A percentile compares a stretch with the other conserved stretches of the same genome.
Conservation (phyloP, 2,888 invertebrate species). For the Drosophila austrosaltans region DNA sequence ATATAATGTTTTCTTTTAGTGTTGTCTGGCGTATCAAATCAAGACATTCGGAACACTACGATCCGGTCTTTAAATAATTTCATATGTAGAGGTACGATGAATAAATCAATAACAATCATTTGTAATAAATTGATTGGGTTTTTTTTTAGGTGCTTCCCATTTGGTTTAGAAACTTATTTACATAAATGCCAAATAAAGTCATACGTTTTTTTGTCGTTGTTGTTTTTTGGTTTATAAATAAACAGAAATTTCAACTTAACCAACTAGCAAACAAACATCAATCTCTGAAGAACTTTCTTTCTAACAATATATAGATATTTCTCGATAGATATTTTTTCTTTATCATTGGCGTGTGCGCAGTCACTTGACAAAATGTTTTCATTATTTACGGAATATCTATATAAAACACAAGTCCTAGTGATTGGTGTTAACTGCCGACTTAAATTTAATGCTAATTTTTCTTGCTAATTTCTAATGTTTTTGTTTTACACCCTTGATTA, state of each 20-base stretch:
- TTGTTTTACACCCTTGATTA: conserved; percentile 31
- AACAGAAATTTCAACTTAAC: not conserved
- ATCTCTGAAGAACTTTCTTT: conserved; percentile 28
- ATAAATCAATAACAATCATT: not conserved
- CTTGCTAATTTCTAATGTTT: conserved; percentile 65
- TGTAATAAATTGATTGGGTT: not conserved
- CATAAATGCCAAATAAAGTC: not conserved
- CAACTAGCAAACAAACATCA: not conserved
- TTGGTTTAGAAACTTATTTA: not conserved
- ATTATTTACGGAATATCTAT: not conserved
- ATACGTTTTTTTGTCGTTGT: not conserved
- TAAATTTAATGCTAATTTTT: conserved; percentile 61
- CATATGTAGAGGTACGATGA: too few species aligned
- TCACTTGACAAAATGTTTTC: conserved; percentile 45
- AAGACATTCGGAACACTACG: conserved; percentile 54
- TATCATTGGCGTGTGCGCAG: conserved; percentile 53
- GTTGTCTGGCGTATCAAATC: conserved; percentile 64
- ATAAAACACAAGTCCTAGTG: conserved; percentile 10
- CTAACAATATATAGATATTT: conserved; percentile 16
- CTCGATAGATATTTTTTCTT: not conserved
- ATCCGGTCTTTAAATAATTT: conserved; percentile 56
- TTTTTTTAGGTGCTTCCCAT: not conserved
- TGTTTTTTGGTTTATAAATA: not conserved
- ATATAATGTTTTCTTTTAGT: conserved; percentile 52
- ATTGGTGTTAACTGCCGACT: conserved; percentile 56